phyloP scores from a whole-genome alignment of 2,797 vertebrate species.

The Falco novaeseelandiae region DNA sequence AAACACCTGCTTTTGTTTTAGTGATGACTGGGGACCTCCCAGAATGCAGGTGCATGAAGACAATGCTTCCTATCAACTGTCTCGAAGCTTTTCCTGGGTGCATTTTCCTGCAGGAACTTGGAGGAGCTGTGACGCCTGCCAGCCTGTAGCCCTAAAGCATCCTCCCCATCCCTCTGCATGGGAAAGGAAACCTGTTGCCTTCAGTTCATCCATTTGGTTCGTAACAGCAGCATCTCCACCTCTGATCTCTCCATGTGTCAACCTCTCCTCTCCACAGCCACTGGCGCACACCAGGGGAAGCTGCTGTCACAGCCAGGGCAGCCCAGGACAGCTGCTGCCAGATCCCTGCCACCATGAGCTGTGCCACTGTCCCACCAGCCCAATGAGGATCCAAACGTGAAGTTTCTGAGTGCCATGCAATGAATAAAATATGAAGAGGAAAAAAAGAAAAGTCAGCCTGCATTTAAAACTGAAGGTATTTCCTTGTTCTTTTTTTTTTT shows the following conservation, averaged over 20 bases:
- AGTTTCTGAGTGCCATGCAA: neutral
- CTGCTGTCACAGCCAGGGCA: fast-evolving
- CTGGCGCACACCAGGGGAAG: fast-evolving
- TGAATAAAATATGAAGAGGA: neutral
- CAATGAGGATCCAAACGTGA: neutral
- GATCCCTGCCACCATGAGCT: fast-evolving
- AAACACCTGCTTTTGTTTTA: neutral
- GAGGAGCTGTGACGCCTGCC: neutral
- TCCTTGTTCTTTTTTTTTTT: neutral
- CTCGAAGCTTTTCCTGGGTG: neutral
- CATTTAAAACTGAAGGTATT: neutral
- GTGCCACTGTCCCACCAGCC: fast-evolving
- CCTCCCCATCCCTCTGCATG: neutral
- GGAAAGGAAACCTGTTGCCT: neutral
- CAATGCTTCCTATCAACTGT: neutral
- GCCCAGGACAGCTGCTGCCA: neutral
- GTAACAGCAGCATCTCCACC: neutral
- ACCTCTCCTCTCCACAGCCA: neutral
- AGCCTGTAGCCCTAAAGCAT: neutral
- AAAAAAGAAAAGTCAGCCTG: neutral
- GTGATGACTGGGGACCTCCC: neutral
- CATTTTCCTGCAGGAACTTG: neutral
- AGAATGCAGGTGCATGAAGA: neutral
- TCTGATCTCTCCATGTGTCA: neutral
- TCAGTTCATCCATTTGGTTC: neutral